Evolutionary conservation across 2,888 invertebrate species (phyloP).

Genomic region (Stenichneumon culpator): DNA sequence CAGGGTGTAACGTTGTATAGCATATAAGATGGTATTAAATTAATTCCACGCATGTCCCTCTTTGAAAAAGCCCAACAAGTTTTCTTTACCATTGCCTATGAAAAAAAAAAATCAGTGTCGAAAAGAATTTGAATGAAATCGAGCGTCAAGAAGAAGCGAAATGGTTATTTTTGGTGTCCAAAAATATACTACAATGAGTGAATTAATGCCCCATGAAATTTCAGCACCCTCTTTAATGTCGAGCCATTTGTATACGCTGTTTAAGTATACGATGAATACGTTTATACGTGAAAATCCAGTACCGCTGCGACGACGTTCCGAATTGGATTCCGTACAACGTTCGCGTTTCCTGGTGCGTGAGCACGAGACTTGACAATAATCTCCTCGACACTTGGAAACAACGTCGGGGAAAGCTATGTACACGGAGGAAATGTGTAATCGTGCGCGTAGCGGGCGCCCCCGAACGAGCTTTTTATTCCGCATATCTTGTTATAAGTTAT

Average conservation of each 20-base stretch:
- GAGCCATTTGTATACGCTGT: conserved; percentile 40
- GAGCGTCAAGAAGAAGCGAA: not conserved
- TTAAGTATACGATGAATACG: conserved; percentile 3
- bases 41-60: too few species aligned
- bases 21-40: too few species aligned
- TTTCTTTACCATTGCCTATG: not conserved
- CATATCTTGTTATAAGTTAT: not conserved
- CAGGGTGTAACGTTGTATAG: too few species aligned
- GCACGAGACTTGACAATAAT: conserved; percentile 54
- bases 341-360: conserved; percentile 55
- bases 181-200: not conserved
- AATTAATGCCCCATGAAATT: conserved; percentile 48
- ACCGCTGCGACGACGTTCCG: conserved; percentile 16
- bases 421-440: conserved; percentile 31
- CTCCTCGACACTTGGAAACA: conserved; percentile 36
- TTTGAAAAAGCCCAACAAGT: too few species aligned
- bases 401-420: conserved; percentile 37
- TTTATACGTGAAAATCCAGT: not conserved
- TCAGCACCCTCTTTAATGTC: conserved; percentile 39
- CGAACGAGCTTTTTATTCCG: conserved; percentile 18
- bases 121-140: not conserved
- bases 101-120: not conserved
- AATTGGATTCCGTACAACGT: conserved; percentile 49
- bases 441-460: not conserved
- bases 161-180: not conserved